These are phyloP conservation scores for Actinemys pallida DNA, from an alignment of 2,113 vertebrate genomes.

Conservation along the genomic window DNA sequence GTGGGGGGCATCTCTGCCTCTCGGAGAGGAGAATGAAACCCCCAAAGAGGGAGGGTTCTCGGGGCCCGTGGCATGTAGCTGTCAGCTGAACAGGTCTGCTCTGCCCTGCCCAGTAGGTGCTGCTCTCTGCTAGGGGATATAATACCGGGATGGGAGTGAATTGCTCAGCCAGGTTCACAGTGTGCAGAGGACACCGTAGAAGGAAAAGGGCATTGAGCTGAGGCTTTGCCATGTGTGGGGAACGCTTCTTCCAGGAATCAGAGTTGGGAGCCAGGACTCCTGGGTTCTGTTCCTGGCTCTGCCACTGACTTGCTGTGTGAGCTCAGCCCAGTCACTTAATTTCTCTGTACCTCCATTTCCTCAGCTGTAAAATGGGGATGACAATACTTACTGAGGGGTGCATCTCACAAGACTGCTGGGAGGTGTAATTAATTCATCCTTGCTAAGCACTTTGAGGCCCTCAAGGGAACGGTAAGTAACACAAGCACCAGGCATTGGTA, in stretches of 20 bases:
- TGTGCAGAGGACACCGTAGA: neutral
- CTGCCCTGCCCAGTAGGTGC: neutral
- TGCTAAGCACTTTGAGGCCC: neutral
- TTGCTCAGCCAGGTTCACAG: neutral
- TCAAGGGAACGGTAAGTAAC: neutral
- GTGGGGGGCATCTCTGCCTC: too few relatives aligned
- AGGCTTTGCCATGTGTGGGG: neutral
- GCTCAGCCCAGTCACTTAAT: neutral
- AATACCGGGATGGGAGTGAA: neutral
- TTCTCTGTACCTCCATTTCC: neutral
- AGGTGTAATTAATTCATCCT: neutral
- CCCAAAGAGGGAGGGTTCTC: too few relatives aligned
- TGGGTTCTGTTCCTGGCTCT: neutral
- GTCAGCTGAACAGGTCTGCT: neutral
- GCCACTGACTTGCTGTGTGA: neutral
- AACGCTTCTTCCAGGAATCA: rapidly evolving
- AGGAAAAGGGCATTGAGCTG: neutral
- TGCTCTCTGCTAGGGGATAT: too few relatives aligned
- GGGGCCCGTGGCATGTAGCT: too few relatives aligned
- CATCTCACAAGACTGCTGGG: neutral
- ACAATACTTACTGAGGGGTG: neutral
- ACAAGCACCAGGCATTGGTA: too few relatives aligned
- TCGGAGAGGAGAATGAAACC: too few relatives aligned
- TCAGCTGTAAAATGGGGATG: neutral
- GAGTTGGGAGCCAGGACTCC: neutral